A percentile compares a stretch with the other conserved stretches of the same genome.
Evolutionary conservation across 2,797 vertebrate genomes (phyloP).

Genomic region (Darevskia mixta): DNA sequence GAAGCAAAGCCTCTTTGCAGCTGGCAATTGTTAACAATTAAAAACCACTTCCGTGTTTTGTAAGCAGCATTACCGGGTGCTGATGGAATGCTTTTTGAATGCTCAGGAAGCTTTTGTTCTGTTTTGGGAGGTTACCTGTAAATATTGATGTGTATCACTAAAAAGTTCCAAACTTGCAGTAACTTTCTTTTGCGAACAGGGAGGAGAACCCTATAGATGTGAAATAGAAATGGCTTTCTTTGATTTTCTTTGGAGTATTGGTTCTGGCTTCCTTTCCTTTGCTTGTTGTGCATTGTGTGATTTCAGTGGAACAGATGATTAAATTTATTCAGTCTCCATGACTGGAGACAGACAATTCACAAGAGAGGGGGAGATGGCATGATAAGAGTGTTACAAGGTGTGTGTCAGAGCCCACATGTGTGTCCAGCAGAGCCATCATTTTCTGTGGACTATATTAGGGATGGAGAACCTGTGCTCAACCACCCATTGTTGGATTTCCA

Average conservation of each 20-base stretch:
- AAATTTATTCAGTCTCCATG: background rate
- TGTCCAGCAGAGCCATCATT: background rate
- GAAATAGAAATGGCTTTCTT: background rate
- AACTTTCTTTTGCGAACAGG: background rate
- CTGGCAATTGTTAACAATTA: slow-evolving; percentile 3
- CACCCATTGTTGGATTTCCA: background rate
- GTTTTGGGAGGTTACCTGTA: slow-evolving; percentile 9
- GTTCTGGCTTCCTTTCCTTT: background rate
- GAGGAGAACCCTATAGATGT: background rate
- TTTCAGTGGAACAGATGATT: slow-evolving; percentile 10
- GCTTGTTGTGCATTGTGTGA: background rate
- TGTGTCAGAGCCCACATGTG: too few relatives aligned
- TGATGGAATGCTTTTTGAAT: background rate
- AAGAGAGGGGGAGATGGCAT: background rate
- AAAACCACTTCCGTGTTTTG: background rate
- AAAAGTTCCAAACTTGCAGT: background rate
- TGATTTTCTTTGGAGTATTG: background rate
- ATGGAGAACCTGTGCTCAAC: background rate
- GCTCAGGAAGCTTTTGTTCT: slow-evolving; percentile 18
- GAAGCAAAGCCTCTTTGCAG: slow-evolving; percentile 36
- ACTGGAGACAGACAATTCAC: background rate
- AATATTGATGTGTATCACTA: slow-evolving; percentile 34
- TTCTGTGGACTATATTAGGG: background rate
- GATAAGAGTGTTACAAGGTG: background rate
- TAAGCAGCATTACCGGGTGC: background rate